These are phyloP conservation scores for Ardeotis arabs DNA, from an alignment of 2,113 vertebrate genomes.

Conservation along the genomic window DNA sequence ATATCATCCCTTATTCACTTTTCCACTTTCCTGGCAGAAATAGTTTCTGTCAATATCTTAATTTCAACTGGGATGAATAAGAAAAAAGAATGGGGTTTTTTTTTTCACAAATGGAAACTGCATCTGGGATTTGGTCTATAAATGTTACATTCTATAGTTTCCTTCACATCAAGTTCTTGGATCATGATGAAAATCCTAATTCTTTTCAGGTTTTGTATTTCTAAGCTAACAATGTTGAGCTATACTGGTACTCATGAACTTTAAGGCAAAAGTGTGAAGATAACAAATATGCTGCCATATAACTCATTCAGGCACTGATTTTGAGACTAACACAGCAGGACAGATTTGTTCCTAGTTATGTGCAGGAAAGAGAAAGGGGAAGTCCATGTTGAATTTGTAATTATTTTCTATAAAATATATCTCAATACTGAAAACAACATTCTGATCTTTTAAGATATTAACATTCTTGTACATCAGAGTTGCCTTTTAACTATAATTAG, in stretches of 20 bases:
- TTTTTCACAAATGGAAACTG: background rate
- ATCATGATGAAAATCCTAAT: background rate
- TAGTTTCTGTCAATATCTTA: slow-evolving; percentile 37
- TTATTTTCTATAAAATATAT: background rate
- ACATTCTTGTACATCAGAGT: background rate
- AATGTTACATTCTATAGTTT: background rate
- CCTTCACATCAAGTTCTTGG: background rate
- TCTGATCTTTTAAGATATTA: background rate
- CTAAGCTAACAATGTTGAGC: background rate
- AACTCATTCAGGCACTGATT: background rate
- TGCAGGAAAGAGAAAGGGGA: background rate
- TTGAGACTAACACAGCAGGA: background rate
- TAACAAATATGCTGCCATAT: background rate
- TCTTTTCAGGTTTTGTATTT: background rate
- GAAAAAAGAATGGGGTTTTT: background rate
- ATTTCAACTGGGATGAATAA: background rate
- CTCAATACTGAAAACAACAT: background rate
- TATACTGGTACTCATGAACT: background rate
- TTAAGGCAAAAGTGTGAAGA: background rate
- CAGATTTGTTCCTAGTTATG: background rate
- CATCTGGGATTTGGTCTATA: background rate
- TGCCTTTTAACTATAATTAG: background rate
- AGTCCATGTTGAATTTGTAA: background rate
- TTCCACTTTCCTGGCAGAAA: slow-evolving; percentile 14
- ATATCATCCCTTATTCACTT: background rate